A percentile compares a stretch with the other conserved stretches of the same genome.
These are phyloP conservation scores for Ostrea denselamellosa DNA, from an alignment of 1,140 invertebrate genomes.

Conservation along the genomic window DNA sequence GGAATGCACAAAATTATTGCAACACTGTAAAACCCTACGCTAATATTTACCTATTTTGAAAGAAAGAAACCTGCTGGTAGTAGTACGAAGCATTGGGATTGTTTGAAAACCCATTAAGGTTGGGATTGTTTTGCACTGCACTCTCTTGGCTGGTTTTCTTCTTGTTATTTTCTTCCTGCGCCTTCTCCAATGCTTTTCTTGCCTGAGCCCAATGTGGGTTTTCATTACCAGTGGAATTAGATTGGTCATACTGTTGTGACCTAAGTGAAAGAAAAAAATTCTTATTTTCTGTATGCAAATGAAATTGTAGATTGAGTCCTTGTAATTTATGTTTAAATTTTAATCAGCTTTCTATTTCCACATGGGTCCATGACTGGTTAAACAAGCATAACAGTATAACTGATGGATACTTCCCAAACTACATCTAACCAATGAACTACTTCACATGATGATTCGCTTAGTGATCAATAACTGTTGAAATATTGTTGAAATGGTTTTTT, in stretches of 20 bases:
- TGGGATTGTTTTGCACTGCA: background rate
- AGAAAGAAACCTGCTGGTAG: slow-evolving; percentile 10
- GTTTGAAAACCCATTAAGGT: background rate
- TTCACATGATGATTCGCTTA: too few relatives aligned
- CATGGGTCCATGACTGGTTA: too few relatives aligned
- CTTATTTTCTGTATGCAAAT: too few relatives aligned
- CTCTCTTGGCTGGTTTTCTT: slow-evolving; percentile 46
- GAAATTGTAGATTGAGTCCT: too few relatives aligned
- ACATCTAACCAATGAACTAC: too few relatives aligned
- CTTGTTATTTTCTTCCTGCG: slow-evolving; percentile 53
- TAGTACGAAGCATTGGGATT: slow-evolving; percentile 23
- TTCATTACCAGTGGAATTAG: slow-evolving; percentile 38
- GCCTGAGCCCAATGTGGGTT: slow-evolving; percentile 72
- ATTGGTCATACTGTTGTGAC: slow-evolving; percentile 24
- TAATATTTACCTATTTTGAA: slow-evolving; percentile 22
- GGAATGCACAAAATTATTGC: too few relatives aligned
- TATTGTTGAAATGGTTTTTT: too few relatives aligned
- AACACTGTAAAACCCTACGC: background rate
- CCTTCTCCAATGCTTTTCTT: slow-evolving; percentile 67
- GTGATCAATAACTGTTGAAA: too few relatives aligned
- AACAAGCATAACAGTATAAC: too few relatives aligned
- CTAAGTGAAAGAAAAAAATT: background rate
- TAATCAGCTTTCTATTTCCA: too few relatives aligned
- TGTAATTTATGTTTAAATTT: too few relatives aligned
- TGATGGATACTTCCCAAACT: too few relatives aligned